Percentiles rank a stretch among this genome's conserved stretches.
Evolutionary conservation across 2,888 invertebrate genomes (phyloP).

Genomic region (Agrypnus murinus): DNA sequence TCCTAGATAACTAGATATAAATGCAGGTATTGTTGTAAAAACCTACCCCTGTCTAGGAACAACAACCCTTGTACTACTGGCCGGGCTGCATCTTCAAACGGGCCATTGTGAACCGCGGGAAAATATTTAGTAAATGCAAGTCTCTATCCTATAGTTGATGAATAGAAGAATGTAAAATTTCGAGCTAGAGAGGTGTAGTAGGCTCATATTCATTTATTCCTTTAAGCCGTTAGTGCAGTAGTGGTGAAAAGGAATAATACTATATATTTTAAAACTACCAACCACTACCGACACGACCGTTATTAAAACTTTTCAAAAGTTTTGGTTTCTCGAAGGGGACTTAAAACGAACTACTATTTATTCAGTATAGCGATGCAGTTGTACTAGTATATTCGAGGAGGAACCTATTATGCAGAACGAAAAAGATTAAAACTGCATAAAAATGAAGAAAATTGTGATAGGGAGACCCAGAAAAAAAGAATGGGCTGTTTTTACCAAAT

Average conservation of each 20-base stretch:
- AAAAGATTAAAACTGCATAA: too few species aligned
- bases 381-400: too few species aligned
- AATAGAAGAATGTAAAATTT: slow-evolving; percentile 47
- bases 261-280: neutral
- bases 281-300: too few species aligned
- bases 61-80: slow-evolving; percentile 55
- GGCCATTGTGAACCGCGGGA: slow-evolving; percentile 58
- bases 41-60: slow-evolving; percentile 53
- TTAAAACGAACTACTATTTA: neutral
- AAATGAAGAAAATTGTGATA: too few species aligned
- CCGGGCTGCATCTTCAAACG: slow-evolving; percentile 55
- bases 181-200: too few species aligned
- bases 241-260: slow-evolving; percentile 20
- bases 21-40: slow-evolving; percentile 52
- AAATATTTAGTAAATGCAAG: slow-evolving; percentile 38
- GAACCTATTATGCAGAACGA: too few species aligned
- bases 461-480: too few species aligned
- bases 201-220: slow-evolving; percentile 41
- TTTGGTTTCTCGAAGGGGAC: neutral
- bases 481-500: too few species aligned
- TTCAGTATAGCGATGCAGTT: too few species aligned
- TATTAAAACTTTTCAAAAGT: slow-evolving; percentile 1
- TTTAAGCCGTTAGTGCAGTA: slow-evolving; percentile 38
- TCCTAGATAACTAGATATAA: slow-evolving; percentile 48
- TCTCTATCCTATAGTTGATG: slow-evolving; percentile 32